These are phyloP conservation scores for Ormyrus rosae DNA, from an alignment of 2,888 invertebrate species.

Conservation along the genomic window DNA sequence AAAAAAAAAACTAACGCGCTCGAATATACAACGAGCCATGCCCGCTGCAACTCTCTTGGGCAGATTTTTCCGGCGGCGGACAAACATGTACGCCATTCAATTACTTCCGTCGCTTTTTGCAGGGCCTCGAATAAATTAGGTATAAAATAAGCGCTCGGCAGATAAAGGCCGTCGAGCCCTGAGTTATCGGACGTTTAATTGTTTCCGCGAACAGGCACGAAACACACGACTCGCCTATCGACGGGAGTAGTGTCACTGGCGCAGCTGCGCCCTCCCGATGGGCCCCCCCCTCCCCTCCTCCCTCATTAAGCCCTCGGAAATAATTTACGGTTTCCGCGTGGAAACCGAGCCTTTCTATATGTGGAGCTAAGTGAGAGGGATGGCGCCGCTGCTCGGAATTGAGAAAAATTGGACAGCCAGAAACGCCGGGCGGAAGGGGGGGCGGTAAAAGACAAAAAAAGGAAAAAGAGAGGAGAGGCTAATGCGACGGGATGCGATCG, in stretches of 20 bases:
- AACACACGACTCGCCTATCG: neutral
- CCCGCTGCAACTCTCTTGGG: neutral
- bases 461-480: no score
- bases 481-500: no score
- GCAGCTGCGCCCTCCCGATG: conserved; percentile 37
- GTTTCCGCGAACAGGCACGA: conserved; percentile 36
- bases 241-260: conserved; percentile 12
- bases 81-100: conserved; percentile 20
- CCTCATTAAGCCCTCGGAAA: conserved; percentile 49
- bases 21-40: no score
- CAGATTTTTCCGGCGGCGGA: conserved; percentile 4
- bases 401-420: conserved; percentile 24
- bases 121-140: conserved; percentile 35
- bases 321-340: conserved; percentile 53
- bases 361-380: conserved; percentile 5
- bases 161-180: conserved; percentile 10
- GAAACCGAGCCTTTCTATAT: neutral
- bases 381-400: conserved; percentile 24
- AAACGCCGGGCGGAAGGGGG: no score
- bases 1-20: neutral
- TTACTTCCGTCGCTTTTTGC: neutral
- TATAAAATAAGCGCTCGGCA: neutral
- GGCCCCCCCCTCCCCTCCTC: conserved; percentile 29
- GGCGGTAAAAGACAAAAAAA: no score
- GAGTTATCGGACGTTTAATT: conserved; percentile 51